These are phyloP conservation scores for Taenaris catops DNA, from an alignment of 2,888 invertebrate genomes.

Conservation along the genomic window DNA sequence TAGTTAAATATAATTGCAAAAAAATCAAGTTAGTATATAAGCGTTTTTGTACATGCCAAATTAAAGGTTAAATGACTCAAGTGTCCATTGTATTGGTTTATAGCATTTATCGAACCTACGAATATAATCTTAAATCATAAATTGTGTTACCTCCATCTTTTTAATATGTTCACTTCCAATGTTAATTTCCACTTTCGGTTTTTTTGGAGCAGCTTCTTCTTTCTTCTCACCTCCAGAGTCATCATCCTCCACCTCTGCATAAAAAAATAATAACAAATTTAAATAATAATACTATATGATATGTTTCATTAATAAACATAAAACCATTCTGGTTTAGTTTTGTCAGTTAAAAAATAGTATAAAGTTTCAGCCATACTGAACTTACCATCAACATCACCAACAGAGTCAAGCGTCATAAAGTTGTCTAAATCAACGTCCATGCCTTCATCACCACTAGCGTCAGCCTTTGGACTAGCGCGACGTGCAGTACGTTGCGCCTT, in stretches of 20 bases:
- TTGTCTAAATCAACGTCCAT: slow-evolving; percentile 90
- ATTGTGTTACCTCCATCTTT: slow-evolving; percentile 86
- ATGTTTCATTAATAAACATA: too few species aligned
- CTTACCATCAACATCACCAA: slow-evolving; percentile 90
- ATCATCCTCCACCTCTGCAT: slow-evolving; percentile 78
- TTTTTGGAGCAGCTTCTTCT: slow-evolving; percentile 71
- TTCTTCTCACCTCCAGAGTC: slow-evolving; percentile 80
- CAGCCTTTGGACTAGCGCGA: slow-evolving; percentile 76
- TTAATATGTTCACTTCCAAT: slow-evolving; percentile 89
- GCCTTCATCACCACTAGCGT: slow-evolving; percentile 83
- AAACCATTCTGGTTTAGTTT: too few species aligned
- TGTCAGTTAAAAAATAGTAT: too few species aligned
- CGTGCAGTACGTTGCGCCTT: slow-evolving; percentile 54
- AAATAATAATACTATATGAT: too few species aligned
- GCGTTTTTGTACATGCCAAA: too few species aligned
- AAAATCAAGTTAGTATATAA: too few species aligned
- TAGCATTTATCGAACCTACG: too few species aligned
- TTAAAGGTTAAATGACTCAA: too few species aligned
- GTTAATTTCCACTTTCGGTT: slow-evolving; percentile 83
- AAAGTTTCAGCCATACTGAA: too few species aligned
- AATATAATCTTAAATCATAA: too few species aligned
- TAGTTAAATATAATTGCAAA: too few species aligned
- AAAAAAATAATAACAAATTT: slow-evolving; percentile 8
- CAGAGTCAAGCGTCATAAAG: slow-evolving; percentile 93
- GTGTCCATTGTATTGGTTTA: too few species aligned